These are phyloP conservation scores for Gymnocephalus cernua DNA, from an alignment of 2,113 vertebrate genomes.

Conservation along the genomic window DNA sequence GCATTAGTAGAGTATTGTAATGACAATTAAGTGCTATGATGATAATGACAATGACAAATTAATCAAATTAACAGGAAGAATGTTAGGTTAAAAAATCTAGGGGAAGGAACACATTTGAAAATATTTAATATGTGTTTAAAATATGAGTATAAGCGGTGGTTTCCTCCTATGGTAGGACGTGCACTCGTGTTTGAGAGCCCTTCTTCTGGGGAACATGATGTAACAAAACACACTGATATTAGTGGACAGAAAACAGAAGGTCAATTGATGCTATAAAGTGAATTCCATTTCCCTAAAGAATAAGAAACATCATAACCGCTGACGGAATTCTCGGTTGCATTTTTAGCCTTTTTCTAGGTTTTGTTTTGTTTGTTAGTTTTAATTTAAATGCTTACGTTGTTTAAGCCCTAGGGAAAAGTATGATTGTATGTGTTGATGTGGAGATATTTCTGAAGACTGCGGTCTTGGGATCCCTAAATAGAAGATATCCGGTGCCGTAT, in stretches of 20 bases:
- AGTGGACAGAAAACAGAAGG: constrained; percentile 53
- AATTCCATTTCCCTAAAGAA: constrained; percentile 53
- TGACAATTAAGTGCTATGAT: constrained; percentile 63
- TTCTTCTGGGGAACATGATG: constrained; percentile 63
- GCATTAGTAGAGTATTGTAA: constrained; percentile 67
- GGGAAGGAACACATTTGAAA: constrained; percentile 51
- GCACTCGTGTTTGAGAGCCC: constrained; percentile 85
- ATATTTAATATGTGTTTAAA: constrained; percentile 63
- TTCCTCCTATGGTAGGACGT: constrained; percentile 99
- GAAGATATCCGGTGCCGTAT: constrained; percentile 38
- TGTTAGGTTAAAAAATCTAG: constrained; percentile 50
- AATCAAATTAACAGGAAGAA: constrained; percentile 59
- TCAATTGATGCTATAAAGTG: constrained; percentile 53
- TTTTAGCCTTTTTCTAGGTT: constrained; percentile 41
- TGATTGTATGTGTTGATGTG: constrained; percentile 31
- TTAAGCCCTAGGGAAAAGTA: constrained; percentile 32
- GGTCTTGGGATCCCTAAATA: constrained; percentile 6
- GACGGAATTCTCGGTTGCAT: constrained; percentile 67
- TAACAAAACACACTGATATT: constrained; percentile 58
- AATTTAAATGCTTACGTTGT: constrained; percentile 44
- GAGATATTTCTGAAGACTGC: constrained; percentile 26
- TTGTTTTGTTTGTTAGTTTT: constrained; percentile 25
- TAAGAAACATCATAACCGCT: constrained; percentile 64
- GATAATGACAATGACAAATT: constrained; percentile 64
- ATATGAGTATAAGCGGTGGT: constrained; percentile 87